Evolutionary conservation across 2,113 vertebrate genomes (phyloP).

Genomic region (Chionomys nivalis): DNA sequence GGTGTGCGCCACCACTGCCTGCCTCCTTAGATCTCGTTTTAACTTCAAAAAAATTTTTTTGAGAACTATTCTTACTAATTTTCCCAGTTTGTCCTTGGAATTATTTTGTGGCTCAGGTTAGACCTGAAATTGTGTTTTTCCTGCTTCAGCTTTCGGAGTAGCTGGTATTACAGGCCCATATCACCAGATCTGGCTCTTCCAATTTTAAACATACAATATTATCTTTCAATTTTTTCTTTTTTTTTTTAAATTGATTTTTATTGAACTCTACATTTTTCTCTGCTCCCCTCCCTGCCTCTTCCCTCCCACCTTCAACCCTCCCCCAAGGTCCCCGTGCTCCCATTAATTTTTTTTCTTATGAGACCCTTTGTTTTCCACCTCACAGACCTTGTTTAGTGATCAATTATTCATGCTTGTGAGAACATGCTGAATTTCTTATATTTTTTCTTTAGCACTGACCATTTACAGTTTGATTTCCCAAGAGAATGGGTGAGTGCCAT

Average conservation of each 20-base stretch:
- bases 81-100: background rate
- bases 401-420: background rate
- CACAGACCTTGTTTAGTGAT: background rate
- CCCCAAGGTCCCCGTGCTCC: too few relatives aligned
- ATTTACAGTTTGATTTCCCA: conserved; percentile 41
- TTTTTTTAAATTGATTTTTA: too few relatives aligned
- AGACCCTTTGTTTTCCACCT: background rate
- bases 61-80: background rate
- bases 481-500: background rate
- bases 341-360: background rate
- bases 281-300: too few relatives aligned
- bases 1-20: too few relatives aligned
- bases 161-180: background rate
- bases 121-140: background rate
- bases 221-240: background rate
- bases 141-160: too few relatives aligned
- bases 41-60: background rate
- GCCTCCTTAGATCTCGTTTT: background rate
- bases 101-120: background rate
- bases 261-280: too few relatives aligned
- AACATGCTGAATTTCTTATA: background rate
- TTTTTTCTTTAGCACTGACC: background rate
- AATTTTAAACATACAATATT: background rate
- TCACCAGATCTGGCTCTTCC: background rate
- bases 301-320: too few relatives aligned